phyloP scores from a whole-genome alignment of 2,888 invertebrate genomes.

The Thera obeliscata region DNA sequence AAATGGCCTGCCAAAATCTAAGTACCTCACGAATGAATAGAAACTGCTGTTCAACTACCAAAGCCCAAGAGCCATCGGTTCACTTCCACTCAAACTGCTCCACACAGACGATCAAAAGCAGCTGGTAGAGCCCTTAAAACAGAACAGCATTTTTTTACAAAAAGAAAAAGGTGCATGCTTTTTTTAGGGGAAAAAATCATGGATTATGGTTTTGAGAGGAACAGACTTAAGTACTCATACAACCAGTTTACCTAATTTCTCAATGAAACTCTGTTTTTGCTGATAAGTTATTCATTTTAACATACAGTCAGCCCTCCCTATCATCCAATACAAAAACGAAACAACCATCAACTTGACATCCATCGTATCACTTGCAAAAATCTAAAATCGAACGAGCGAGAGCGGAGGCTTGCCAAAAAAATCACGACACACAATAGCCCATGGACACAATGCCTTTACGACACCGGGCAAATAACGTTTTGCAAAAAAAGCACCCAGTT shows the following conservation, averaged over 20 bases:
- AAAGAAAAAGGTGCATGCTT: conserved; percentile 1
- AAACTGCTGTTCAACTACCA: conserved; percentile 20
- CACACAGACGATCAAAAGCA: conserved; percentile 3
- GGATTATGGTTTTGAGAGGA: too few species aligned
- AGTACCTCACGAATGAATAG: neutral
- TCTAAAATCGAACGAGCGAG: conserved; percentile 55
- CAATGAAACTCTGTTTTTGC: neutral
- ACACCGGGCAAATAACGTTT: conserved; percentile 82
- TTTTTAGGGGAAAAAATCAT: neutral
- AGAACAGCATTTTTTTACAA: neutral
- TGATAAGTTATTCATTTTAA: neutral
- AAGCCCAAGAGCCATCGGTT: conserved; percentile 1
- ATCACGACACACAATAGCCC: conserved; percentile 72
- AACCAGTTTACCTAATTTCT: neutral
- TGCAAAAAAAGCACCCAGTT: conserved; percentile 76
- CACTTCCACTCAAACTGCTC: conserved; percentile 6
- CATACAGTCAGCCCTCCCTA: conserved; percentile 3
- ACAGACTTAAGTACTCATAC: too few species aligned
- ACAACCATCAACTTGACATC: conserved; percentile 42
- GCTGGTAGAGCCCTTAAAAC: neutral
- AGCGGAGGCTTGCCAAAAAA: conserved; percentile 52
- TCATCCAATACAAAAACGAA: conserved; percentile 28
- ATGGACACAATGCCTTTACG: conserved; percentile 80
- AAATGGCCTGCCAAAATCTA: conserved; percentile 8
- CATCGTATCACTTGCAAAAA: conserved; percentile 56